A percentile compares a stretch with the other conserved stretches of the same genome.
Evolutionary conservation across 2,888 invertebrate species (phyloP).

Genomic region (Pollenia amentaria): DNA sequence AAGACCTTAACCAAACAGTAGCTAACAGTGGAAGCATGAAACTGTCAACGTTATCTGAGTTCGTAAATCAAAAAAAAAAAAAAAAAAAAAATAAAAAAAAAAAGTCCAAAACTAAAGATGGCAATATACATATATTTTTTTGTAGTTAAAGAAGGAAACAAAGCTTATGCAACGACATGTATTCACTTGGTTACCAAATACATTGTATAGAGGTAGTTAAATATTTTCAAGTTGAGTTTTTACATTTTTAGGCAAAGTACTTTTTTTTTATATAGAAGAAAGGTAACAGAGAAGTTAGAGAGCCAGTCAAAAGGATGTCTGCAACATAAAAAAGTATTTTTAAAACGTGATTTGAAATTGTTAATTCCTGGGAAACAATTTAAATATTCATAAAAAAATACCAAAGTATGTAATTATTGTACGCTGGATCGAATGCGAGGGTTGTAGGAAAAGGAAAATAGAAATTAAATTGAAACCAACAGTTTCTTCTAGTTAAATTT

Average conservation of each 20-base stretch:
- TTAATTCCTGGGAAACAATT: slow-evolving; percentile 72
- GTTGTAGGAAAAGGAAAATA: background rate
- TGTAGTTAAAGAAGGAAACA: slow-evolving; percentile 32
- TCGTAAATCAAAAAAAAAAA: slow-evolving; percentile 58
- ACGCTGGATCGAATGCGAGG: slow-evolving; percentile 5
- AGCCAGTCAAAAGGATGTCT: slow-evolving; percentile 57
- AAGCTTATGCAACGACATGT: slow-evolving; percentile 36
- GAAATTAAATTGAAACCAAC: background rate
- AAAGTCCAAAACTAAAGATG: background rate
- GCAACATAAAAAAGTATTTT: slow-evolving; percentile 23
- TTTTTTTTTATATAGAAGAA: background rate
- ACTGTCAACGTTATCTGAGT: slow-evolving; percentile 71
- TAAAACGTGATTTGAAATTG: slow-evolving; percentile 71
- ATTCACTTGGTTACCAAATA: slow-evolving; percentile 10
- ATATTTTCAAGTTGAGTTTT: slow-evolving; percentile 22
- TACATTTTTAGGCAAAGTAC: background rate
- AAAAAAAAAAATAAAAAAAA: slow-evolving; percentile 5
- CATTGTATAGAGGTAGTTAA: slow-evolving; percentile 11
- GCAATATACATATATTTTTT: slow-evolving; percentile 41
- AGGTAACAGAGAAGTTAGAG: background rate
- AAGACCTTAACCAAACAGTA: slow-evolving; percentile 48
- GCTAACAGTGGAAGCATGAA: slow-evolving; percentile 70
- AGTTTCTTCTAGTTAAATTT: background rate
- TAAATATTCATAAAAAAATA: slow-evolving; percentile 71
- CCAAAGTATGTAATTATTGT: slow-evolving; percentile 44